phyloP scores from a whole-genome alignment of 2,888 invertebrate species.

The Ametastegia equiseti region DNA sequence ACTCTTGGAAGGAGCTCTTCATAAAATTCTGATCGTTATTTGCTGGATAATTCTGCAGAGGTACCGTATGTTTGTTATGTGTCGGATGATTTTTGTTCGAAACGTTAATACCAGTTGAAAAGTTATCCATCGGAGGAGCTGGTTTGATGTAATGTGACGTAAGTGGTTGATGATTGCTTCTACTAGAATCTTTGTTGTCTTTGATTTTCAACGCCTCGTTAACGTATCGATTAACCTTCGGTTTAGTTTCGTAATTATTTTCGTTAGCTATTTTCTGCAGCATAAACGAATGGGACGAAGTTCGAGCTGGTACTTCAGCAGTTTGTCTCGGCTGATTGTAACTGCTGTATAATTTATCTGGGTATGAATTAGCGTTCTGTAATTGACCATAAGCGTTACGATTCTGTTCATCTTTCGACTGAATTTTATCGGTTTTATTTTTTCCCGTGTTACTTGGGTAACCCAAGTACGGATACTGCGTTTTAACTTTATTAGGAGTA shows the following conservation, averaged over 20 bases:
- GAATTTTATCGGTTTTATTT: slow-evolving; percentile 23
- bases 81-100: neutral
- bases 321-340: slow-evolving; percentile 10
- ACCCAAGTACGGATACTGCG: slow-evolving; percentile 30
- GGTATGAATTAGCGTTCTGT: slow-evolving; percentile 26
- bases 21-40: neutral
- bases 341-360: slow-evolving; percentile 35
- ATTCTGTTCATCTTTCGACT: neutral
- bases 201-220: slow-evolving; percentile 29
- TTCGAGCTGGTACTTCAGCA: slow-evolving; percentile 17
- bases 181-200: slow-evolving; percentile 25
- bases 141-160: slow-evolving; percentile 33
- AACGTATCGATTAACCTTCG: slow-evolving; percentile 27
- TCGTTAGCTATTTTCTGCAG: slow-evolving; percentile 39
- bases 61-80: neutral
- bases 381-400: neutral
- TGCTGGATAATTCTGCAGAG: neutral
- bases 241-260: slow-evolving; percentile 37
- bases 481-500: neutral
- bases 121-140: neutral
- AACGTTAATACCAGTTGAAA: neutral
- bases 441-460: neutral
- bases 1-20: neutral
- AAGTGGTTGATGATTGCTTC: neutral
- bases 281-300: slow-evolving; percentile 41